A percentile compares a stretch with the other conserved stretches of the same genome.
These are phyloP conservation scores for Coronaproctus castanopsis DNA, from an alignment of 2,888 invertebrate species.

Conservation along the genomic window DNA sequence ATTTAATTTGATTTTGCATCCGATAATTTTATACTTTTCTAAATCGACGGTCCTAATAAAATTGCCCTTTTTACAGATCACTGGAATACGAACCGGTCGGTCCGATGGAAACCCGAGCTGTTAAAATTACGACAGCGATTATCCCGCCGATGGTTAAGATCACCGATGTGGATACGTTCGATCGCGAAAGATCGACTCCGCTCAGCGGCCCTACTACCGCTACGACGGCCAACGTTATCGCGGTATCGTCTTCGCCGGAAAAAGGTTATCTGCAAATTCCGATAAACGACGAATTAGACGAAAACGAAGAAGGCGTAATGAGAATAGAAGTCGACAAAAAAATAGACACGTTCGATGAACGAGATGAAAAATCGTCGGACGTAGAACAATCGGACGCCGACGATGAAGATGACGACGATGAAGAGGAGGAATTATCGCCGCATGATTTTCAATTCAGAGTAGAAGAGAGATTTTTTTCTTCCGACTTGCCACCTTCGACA, in stretches of 20 bases:
- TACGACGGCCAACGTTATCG: slow-evolving; percentile 14
- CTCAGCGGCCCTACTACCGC: slow-evolving; percentile 2
- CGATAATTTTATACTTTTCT: too few species aligned
- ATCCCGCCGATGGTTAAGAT: not conserved
- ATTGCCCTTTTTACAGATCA: slow-evolving; percentile 57
- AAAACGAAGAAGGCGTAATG: slow-evolving; percentile 21
- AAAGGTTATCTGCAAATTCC: slow-evolving; percentile 5
- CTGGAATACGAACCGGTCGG: slow-evolving; percentile 83
- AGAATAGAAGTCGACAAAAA: slow-evolving; percentile 25
- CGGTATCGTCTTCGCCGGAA: slow-evolving; percentile 12
- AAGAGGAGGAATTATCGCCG: slow-evolving; percentile 28
- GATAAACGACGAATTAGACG: slow-evolving; percentile 22
- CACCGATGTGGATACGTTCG: not conserved
- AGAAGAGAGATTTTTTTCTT: slow-evolving; percentile 41
- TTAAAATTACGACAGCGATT: slow-evolving; percentile 24
- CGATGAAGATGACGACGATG: slow-evolving; percentile 26
- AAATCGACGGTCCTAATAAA: too few species aligned
- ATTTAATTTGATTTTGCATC: too few species aligned
- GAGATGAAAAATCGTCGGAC: slow-evolving; percentile 26
- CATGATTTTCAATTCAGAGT: slow-evolving; percentile 32
- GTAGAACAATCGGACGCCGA: slow-evolving; percentile 25
- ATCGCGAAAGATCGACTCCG: slow-evolving; percentile 1
- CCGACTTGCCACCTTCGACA: slow-evolving; percentile 27
- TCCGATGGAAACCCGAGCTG: slow-evolving; percentile 35
- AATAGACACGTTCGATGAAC: slow-evolving; percentile 28